Conservation (phyloP, 1,140 invertebrate genomes). For the Drosophila eugracilis region DNA sequence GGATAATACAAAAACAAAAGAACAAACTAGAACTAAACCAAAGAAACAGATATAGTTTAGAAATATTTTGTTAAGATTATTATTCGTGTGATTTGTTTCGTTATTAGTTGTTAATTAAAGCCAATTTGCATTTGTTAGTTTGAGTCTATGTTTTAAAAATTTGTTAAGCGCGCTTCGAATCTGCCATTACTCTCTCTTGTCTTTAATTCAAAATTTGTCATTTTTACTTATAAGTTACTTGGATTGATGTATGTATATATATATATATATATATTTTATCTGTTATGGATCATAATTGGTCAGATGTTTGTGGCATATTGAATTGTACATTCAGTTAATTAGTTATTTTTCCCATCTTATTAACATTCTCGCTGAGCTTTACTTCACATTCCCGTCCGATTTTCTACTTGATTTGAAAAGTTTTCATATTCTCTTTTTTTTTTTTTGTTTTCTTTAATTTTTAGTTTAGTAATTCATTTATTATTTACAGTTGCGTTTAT, state of each 20-base stretch:
- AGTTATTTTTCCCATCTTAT: slow-evolving; percentile 21
- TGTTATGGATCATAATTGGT: slow-evolving; percentile 57
- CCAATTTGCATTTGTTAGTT: slow-evolving; percentile 57
- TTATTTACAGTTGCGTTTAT: slow-evolving; percentile 70
- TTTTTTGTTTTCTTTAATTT: slow-evolving; percentile 13
- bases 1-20: slow-evolving; percentile 15
- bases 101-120: slow-evolving; percentile 58
- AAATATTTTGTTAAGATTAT: slow-evolving; percentile 14
- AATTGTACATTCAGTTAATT: slow-evolving; percentile 56
- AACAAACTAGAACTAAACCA: no score
- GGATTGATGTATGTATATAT: slow-evolving; percentile 41
- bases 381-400: slow-evolving; percentile 1
- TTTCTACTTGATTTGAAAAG: slow-evolving; percentile 28
- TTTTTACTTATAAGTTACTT: slow-evolving; percentile 50
- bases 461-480: slow-evolving; percentile 35
- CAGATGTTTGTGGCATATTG: slow-evolving; percentile 57
- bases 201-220: slow-evolving; percentile 68
- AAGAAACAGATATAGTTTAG: no score
- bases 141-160: slow-evolving; percentile 46
- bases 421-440: slow-evolving; percentile 8
- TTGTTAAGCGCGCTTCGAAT: slow-evolving; percentile 46
- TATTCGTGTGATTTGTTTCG: slow-evolving; percentile 30
- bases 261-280: slow-evolving; percentile 42
- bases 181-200: not conserved
- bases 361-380: slow-evolving; percentile 3